A percentile compares a stretch with the other conserved stretches of the same genome.
Evolutionary conservation across 1,140 invertebrate genomes (phyloP).

Genomic region (Polypedilum pembai): DNA sequence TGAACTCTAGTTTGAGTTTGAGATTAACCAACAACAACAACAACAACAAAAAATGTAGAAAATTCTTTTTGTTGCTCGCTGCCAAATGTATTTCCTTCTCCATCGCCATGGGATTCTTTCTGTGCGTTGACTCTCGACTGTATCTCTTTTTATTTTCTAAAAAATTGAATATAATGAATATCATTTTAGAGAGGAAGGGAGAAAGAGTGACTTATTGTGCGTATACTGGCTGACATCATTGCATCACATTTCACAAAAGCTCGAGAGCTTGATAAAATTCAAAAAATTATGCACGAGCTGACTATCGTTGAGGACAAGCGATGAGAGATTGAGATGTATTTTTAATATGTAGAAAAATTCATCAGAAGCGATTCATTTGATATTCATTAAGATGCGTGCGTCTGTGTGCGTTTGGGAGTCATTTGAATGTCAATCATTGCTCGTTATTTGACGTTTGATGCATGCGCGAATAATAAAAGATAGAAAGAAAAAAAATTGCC

Average conservation of each 20-base stretch:
- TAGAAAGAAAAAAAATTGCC: background rate
- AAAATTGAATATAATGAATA: too few relatives aligned
- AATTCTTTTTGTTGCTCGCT: background rate
- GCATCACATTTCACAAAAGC: background rate
- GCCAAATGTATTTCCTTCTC: constrained; percentile 16
- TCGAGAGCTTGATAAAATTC: background rate
- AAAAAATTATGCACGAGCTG: background rate
- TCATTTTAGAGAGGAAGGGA: too few relatives aligned
- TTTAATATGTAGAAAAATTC: background rate
- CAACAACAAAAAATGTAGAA: constrained; percentile 17
- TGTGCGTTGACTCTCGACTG: background rate
- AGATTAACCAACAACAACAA: constrained; percentile 16
- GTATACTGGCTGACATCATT: background rate
- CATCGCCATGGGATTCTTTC: constrained; percentile 15
- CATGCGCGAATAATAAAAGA: background rate
- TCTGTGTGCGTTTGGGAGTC: constrained; percentile 13
- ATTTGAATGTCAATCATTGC: constrained; percentile 2
- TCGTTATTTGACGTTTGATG: background rate
- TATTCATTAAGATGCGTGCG: constrained; percentile 23
- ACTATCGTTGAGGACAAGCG: background rate
- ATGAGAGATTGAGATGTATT: background rate
- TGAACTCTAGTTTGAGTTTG: constrained; percentile 23
- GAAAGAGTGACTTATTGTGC: background rate
- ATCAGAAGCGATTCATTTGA: background rate
- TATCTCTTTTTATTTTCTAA: too few relatives aligned